Conservation (phyloP, 92 coral and sea anemone species). For the Bergia sp. region DNA sequence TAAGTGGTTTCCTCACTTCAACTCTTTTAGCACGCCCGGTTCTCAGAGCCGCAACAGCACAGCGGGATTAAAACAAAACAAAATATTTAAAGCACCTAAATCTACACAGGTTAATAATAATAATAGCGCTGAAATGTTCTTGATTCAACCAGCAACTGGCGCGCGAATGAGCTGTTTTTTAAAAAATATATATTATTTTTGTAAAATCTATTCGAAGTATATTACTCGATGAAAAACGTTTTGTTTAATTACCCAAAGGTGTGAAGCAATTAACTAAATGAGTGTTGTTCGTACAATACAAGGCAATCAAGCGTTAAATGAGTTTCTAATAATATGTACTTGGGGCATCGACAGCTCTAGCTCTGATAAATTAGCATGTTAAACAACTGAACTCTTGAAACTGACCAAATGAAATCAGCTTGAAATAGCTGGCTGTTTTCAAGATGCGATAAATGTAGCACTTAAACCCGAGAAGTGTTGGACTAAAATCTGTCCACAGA, state of each 20-base stretch:
- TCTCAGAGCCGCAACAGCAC: not conserved
- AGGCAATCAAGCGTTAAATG: slow-evolving; percentile 20
- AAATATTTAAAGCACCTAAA: not conserved
- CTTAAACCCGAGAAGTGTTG: not conserved
- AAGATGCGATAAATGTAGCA: not conserved
- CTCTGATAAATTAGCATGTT: slow-evolving; percentile 15
- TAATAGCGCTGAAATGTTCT: too few relatives aligned
- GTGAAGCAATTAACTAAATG: slow-evolving; percentile 18
- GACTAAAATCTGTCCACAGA: not conserved
- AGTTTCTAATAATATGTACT: not conserved
- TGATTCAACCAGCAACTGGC: too few relatives aligned
- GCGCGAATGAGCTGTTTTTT: too few relatives aligned
- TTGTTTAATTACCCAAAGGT: not conserved
- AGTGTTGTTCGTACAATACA: slow-evolving; percentile 19
- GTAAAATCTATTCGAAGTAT: not conserved
- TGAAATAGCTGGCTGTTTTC: too few relatives aligned
- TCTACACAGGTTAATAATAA: too few relatives aligned
- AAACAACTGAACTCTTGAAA: not conserved
- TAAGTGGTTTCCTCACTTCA: not conserved
- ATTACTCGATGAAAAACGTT: not conserved
- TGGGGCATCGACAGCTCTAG: too few relatives aligned
- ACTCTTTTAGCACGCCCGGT: not conserved
- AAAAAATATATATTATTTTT: not conserved
- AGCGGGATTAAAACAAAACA: not conserved
- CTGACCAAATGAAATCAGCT: too few relatives aligned